phyloP scores from a whole-genome alignment of 2,888 invertebrate species.

The Drosophila demipolita region DNA sequence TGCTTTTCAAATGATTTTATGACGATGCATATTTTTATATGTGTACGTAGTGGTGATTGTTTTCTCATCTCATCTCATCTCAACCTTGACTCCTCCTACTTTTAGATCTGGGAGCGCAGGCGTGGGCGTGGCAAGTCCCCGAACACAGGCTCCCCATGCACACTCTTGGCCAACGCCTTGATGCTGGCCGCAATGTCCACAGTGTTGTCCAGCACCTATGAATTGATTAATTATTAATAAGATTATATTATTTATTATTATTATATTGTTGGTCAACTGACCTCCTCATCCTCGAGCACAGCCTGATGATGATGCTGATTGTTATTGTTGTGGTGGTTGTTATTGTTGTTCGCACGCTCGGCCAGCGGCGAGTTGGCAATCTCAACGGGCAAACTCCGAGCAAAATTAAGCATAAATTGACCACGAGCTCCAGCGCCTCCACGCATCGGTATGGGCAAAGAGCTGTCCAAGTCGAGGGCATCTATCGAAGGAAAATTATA shows the following conservation, averaged over 20 bases:
- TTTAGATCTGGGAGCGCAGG: constrained; percentile 92
- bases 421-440: constrained; percentile 25
- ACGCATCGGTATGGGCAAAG: constrained; percentile 80
- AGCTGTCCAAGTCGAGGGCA: constrained; percentile 83
- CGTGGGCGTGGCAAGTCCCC: constrained; percentile 94
- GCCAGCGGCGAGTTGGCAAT: constrained; percentile 87
- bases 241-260: background rate
- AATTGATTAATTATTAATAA: background rate
- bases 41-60: constrained; percentile 60
- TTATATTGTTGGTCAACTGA: constrained; percentile 44
- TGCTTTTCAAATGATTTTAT: constrained; percentile 38
- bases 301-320: constrained; percentile 19
- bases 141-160: constrained; percentile 94
- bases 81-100: background rate
- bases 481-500: constrained; percentile 55
- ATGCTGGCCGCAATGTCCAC: constrained; percentile 96
- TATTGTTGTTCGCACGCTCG: constrained; percentile 65
- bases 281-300: constrained; percentile 73
- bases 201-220: constrained; percentile 87
- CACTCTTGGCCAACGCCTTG: constrained; percentile 95
- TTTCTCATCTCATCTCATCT: background rate
- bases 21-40: constrained; percentile 34
- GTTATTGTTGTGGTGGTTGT: constrained; percentile 20
- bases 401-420: constrained; percentile 85
- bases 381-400: constrained; percentile 92